Percentiles rank a stretch among this genome's conserved stretches.
phyloP scores from a whole-genome alignment of 2,888 invertebrate genomes.

The Maniola hyperantus region DNA sequence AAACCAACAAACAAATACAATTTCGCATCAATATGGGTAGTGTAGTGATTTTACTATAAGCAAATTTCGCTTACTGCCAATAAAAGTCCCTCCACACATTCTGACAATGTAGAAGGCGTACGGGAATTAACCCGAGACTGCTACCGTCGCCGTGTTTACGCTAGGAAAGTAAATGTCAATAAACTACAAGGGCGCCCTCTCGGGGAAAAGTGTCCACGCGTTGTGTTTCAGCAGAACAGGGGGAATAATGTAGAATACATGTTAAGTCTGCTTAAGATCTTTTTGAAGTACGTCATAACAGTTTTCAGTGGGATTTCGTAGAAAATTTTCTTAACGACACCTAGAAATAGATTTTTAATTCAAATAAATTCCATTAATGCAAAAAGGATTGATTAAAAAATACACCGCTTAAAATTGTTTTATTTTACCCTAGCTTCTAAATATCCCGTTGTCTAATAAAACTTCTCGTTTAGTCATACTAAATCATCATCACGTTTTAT shows the following conservation, averaged over 20 bases:
- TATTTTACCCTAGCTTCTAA: too few species aligned
- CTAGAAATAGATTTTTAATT: background rate
- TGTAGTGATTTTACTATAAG: slow-evolving; percentile 22
- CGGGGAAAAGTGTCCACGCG: slow-evolving; percentile 64
- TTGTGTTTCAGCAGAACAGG: slow-evolving; percentile 57
- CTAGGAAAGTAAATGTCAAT: slow-evolving; percentile 80
- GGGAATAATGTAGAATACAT: slow-evolving; percentile 53
- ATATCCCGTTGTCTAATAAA: too few species aligned
- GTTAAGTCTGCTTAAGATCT: slow-evolving; percentile 40
- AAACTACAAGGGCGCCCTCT: slow-evolving; percentile 70
- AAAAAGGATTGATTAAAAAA: too few species aligned
- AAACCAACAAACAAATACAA: too few species aligned
- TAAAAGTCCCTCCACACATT: slow-evolving; percentile 31
- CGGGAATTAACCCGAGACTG: slow-evolving; percentile 58
- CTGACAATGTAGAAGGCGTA: slow-evolving; percentile 38
- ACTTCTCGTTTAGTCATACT: too few species aligned
- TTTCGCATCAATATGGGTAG: background rate
- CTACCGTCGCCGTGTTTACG: slow-evolving; percentile 70
- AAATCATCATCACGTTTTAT: too few species aligned
- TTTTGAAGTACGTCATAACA: slow-evolving; percentile 24
- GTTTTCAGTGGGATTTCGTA: slow-evolving; percentile 17
- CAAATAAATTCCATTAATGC: too few species aligned
- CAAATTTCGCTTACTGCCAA: slow-evolving; percentile 37
- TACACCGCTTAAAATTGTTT: too few species aligned
- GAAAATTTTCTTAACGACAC: background rate